Evolutionary conservation across 2,113 vertebrate species (phyloP), one percentile per base, ranked within the genome.

Genomic region (Aegotheles bennettii): DNA sequence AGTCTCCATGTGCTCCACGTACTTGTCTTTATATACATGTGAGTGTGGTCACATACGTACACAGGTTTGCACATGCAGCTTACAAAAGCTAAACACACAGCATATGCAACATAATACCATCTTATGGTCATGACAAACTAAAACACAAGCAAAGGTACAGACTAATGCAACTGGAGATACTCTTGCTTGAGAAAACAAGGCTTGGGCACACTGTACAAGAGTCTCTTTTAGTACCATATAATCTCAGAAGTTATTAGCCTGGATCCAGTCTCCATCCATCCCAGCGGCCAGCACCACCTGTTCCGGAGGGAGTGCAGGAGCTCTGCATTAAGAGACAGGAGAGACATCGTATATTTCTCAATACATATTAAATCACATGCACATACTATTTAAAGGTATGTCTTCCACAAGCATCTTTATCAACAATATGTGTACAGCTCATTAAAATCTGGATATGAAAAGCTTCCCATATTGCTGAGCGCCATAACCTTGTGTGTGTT

Each of bases 21-120:
- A 0, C 26, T 91, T 0, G 0, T 60, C 43, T 21, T 56, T 14
- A 35, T 24, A 6, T 3, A 15, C 4, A 7, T 1, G 9, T 16
- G 21, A 14, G 38, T 14, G 33, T 11, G 7, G 67, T 38, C 47
- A 47, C 36, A 10, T 2, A 4, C 0, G 4, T 7, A 18, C 43
- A 35, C 24, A 48, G 65, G 29, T 31, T 25, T 85, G 85, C 33
- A 45, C 57, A 43, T 0, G 1, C 15, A 80, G n/a, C 36, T 31
- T 2, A 31, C 1, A 10, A 54, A 68, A 87, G 16, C 11, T 25
- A 54, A 70, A 70, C 16, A 26, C 13, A 48, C 1, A 54, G 64
- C 33, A 71, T 68, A 63, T 6, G 5, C 20, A 56, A 29, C 18
- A 2, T 15, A 45, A 57, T n/a, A 33, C 31, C 13, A 23, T 47